Conservation (phyloP, 2,113 vertebrate genomes). For the Opisthocomus hoazin region DNA sequence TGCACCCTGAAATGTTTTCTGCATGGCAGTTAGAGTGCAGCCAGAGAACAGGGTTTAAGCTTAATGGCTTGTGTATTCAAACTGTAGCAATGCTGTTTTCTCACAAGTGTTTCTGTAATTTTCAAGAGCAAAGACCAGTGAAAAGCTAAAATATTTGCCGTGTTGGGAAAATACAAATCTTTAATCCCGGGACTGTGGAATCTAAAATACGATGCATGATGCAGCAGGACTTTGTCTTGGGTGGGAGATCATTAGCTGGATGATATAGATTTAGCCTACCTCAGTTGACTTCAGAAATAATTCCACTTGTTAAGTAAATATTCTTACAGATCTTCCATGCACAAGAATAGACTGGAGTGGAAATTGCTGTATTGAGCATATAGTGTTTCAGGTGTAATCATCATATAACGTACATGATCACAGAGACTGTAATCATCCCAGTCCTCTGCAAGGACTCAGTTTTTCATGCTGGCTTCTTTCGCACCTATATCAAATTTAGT, state of each 20-base stretch:
- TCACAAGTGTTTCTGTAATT: not conserved
- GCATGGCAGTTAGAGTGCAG: not conserved
- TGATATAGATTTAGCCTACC: not conserved
- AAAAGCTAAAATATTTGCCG: not conserved
- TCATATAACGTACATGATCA: not conserved
- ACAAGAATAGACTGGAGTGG: not conserved
- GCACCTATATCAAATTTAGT: not conserved
- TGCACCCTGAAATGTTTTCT: not conserved
- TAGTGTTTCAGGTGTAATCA: not conserved
- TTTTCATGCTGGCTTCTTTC: not conserved
- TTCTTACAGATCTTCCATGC: not conserved
- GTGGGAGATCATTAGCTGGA: not conserved
- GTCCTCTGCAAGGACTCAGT: not conserved
- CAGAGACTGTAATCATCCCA: not conserved
- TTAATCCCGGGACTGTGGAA: not conserved
- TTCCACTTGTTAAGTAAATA: not conserved
- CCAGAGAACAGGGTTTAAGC: not conserved
- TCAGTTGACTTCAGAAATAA: not conserved
- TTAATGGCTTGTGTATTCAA: not conserved
- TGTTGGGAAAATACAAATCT: not conserved
- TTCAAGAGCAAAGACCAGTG: not conserved
- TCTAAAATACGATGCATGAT: not conserved
- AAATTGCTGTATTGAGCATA: not conserved
- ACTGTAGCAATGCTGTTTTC: not conserved
- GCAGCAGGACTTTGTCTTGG: not conserved